Conservation (phyloP, 2,113 vertebrate species). For the Marcusenius ussheri region DNA sequence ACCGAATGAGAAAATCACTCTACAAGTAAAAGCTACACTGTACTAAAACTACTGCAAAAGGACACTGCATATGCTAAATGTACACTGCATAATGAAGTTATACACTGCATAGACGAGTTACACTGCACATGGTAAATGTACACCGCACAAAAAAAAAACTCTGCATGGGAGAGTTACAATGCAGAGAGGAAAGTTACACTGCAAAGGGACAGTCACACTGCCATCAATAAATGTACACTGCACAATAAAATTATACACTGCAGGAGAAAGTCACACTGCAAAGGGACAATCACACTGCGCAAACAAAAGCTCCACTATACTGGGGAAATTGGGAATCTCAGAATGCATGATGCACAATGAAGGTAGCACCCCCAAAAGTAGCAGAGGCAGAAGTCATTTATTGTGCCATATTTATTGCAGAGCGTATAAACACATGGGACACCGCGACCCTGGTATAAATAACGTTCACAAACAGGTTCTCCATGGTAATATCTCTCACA, state of each 20-base stretch:
- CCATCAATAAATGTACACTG: not conserved
- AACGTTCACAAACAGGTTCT: not conserved
- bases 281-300: not conserved
- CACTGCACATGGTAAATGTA: not conserved
- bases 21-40: not conserved
- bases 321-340: not conserved
- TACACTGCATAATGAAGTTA: too few species aligned
- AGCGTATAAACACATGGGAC: not conserved
- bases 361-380: not conserved
- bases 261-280: not conserved
- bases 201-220: not conserved
- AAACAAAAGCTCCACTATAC: not conserved
- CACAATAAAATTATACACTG: not conserved
- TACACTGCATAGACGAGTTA: not conserved
- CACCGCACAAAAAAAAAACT: not conserved
- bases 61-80: too few species aligned
- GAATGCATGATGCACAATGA: not conserved
- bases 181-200: not conserved
- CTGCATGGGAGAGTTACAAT: not conserved
- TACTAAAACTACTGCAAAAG: too few species aligned
- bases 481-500: not conserved
- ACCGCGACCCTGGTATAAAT: not conserved
- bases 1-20: not conserved
- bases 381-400: not conserved
- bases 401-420: not conserved